Base-by-base conservation (phyloP, 2,113 vertebrate genomes). In the Salvator merianae region DNA sequence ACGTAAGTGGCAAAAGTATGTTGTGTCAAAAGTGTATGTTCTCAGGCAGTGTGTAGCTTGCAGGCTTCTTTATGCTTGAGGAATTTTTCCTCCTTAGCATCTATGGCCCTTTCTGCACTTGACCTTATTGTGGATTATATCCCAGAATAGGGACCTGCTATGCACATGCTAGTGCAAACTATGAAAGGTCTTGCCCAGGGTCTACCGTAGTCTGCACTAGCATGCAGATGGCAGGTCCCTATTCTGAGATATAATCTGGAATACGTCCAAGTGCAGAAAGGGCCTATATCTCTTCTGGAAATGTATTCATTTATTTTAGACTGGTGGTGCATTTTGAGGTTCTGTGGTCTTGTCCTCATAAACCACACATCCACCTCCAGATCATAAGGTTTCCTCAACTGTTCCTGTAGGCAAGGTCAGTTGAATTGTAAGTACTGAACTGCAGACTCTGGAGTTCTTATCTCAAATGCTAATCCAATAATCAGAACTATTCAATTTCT, bases 371-470 rank as follows among this genome's bases (percentile, higher is more conserved):
- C 50, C 38, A 20, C 18, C 77, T 82, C 26, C n/a, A 50, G 0
- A n/a, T 69, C 63, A 7, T 59, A 63, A 68, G 40, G 7, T 30
- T 34, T 47, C 32, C 47, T 38, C 32, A 24, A 47, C 14, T 3
- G 12, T 50, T 28, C 70, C 16, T 32, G 7, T 28, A 78, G 77
- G 53, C 80, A 55, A 62, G 18, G 5, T 1, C 3, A 82, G 73
- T 0, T 1, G 0, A 0, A 53, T 26, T 1, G 22, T 63, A n/a
- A n/a, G n/a, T n/a, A 53, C 0, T 1, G 0, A 0, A 53, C 26
- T 1, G 14, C 65, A 55, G 59, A 70, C 12, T 73, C 77, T 74
- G 36, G 30, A 70, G 75, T 70, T 47, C 53, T 36, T 26, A 8
- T n/a, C 66, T 6, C 4, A 55, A 0, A 1, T 34, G 50, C 26